Base-by-base conservation (phyloP, 2,888 invertebrate species). In the Drepana falcataria region DNA sequence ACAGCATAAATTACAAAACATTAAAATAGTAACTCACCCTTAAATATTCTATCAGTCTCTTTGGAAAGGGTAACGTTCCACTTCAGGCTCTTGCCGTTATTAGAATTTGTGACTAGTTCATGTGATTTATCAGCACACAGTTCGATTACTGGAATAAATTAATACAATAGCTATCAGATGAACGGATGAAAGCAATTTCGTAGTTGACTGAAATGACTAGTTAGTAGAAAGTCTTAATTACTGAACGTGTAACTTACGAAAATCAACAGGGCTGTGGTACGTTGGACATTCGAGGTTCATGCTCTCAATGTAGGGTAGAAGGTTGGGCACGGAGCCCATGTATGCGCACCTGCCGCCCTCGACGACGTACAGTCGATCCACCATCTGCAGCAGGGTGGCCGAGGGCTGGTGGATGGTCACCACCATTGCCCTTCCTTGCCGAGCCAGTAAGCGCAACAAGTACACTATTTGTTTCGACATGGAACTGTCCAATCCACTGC, bases 351-450 rank as follows among this genome's bases (percentile, higher is more conserved):
- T 91, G 0, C 98, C 98, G 41, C 93, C 94, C 0, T 95, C 95
- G 33, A 98, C 85, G 41, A 96, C 95, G 81, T 97, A 98, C 48
- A 98, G 83, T 76, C 97, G 94, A 84, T 98, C 97, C 79, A 98
- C 96, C 94, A 97, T 95, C 72, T 95, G 95, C 69, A 98, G 95
- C 49, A 97, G 91, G 52, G 94, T 91, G 2, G 97, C 96, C 58
- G 96, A 97, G 0, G 98, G 98, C 81, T 98, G 98, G 83, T 98
- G 98, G 74, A 98, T 96, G 33, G 96, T 96, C 73, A 96, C 96
- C 55, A 98, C 93, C 58, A 98, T 94, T 2, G 97, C 97, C 65
- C 96, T 92, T 5, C 98, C 98, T 70, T 96, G 96, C 56, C 92
- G 83, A 0, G 98, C 96, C 65, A 98, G 84, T 63, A 95, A 93